A percentile compares a stretch with the other conserved stretches of the same genome.
These are phyloP conservation scores for Kryphioiulus occultus DNA, from an alignment of 2,888 invertebrate species.

Conservation along the genomic window DNA sequence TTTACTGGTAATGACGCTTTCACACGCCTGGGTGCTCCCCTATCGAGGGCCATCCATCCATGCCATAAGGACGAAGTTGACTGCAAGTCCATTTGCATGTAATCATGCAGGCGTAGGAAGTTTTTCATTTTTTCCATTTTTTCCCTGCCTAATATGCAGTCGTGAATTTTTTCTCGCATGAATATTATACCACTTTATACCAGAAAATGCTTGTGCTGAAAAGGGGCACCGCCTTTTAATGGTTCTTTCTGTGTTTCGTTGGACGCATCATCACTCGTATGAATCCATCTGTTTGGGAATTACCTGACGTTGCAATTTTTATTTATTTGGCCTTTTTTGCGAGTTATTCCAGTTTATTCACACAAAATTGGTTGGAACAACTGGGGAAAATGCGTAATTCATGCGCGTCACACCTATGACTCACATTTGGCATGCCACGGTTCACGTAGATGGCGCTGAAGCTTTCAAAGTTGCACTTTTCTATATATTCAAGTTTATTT, in stretches of 20 bases:
- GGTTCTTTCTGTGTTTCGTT: neutral
- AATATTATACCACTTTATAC: neutral
- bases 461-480: no score
- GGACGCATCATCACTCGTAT: slow-evolving; percentile 16
- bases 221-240: slow-evolving; percentile 8
- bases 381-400: neutral
- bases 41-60: slow-evolving; percentile 11
- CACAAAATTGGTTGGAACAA: neutral
- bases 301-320: slow-evolving; percentile 11
- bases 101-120: neutral
- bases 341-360: neutral
- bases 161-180: neutral
- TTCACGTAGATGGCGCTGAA: no score
- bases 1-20: neutral
- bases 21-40: neutral
- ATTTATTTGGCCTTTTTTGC: neutral
- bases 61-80: neutral
- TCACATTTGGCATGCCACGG: no score
- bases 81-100: neutral
- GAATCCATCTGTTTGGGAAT: neutral
- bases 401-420: neutral
- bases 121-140: neutral
- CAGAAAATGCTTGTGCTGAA: neutral
- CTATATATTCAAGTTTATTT: no score
- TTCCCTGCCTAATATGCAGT: neutral